phyloP scores from a whole-genome alignment of 2,888 invertebrate species.

The Aplocera efformata region DNA sequence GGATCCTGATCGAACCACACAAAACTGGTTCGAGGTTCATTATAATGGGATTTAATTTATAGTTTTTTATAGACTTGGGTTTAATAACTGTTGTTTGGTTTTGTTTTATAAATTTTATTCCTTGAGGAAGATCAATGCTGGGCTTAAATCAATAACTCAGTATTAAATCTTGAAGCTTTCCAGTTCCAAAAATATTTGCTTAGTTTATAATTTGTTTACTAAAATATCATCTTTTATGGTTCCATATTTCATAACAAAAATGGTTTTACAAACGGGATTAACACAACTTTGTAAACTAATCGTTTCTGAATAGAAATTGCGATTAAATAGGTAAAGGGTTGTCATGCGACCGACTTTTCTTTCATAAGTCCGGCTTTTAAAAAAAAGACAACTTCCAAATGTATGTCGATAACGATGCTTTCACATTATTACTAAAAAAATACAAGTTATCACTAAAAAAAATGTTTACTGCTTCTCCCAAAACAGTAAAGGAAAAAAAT shows the following conservation, averaged over 20 bases:
- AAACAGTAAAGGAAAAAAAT: too few species aligned
- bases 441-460: too few species aligned
- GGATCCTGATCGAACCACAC: constrained; percentile 18
- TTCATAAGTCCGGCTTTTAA: neutral
- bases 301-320: constrained; percentile 64
- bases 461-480: too few species aligned
- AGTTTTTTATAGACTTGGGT: constrained; percentile 1
- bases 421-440: too few species aligned
- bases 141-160: constrained; percentile 19
- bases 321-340: constrained; percentile 33
- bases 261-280: constrained; percentile 43
- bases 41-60: constrained; percentile 11
- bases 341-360: neutral
- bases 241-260: constrained; percentile 49
- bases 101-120: neutral
- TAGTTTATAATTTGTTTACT: constrained; percentile 57
- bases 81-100: neutral
- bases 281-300: constrained; percentile 53
- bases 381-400: too few species aligned
- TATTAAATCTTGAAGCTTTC: constrained; percentile 16
- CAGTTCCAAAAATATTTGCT: constrained; percentile 45
- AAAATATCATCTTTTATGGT: constrained; percentile 49
- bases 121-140: too few species aligned
- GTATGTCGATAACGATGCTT: too few species aligned
- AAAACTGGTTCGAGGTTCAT: constrained; percentile 18